phyloP scores from a whole-genome alignment of 2,888 invertebrate species.

The Steromphala cineraria region DNA sequence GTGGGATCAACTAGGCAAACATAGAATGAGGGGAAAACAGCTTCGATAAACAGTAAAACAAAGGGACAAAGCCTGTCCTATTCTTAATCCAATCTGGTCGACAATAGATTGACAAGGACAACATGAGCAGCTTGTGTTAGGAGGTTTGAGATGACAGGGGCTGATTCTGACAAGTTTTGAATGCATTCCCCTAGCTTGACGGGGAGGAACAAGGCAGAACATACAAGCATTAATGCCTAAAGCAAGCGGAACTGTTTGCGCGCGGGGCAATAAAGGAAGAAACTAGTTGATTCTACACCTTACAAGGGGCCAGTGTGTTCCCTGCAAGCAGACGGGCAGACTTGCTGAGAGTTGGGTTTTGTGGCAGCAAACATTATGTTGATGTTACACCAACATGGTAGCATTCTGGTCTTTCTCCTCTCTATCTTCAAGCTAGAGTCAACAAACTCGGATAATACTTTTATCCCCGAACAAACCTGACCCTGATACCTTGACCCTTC shows the following conservation, averaged over 20 bases:
- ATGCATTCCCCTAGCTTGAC: slow-evolving; percentile 8
- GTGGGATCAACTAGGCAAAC: background rate
- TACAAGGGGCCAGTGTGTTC: slow-evolving; percentile 2
- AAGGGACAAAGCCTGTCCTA: slow-evolving; percentile 19
- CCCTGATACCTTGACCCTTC: slow-evolving; percentile 1
- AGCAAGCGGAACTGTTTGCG: slow-evolving; percentile 17
- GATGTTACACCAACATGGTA: slow-evolving; percentile 17
- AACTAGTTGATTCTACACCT: slow-evolving; percentile 10
- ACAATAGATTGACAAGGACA: slow-evolving; percentile 11
- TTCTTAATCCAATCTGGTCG: slow-evolving; percentile 24
- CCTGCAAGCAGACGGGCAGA: background rate
- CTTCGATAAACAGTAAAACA: slow-evolving; percentile 20
- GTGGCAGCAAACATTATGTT: slow-evolving; percentile 4
- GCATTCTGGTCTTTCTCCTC: background rate
- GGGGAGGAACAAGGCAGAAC: background rate
- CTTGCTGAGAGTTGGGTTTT: slow-evolving; percentile 1
- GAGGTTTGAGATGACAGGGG: background rate
- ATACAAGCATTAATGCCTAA: slow-evolving; percentile 3
- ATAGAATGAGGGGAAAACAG: background rate
- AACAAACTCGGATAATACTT: slow-evolving; percentile 16
- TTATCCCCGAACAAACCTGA: slow-evolving; percentile 11
- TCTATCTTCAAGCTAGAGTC: background rate
- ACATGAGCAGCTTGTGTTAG: background rate
- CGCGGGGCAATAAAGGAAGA: slow-evolving; percentile 4
- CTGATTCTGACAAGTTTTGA: slow-evolving; percentile 14